Evolutionary conservation across 2,797 vertebrate genomes (phyloP).

Genomic region (Manis pentadactyla): DNA sequence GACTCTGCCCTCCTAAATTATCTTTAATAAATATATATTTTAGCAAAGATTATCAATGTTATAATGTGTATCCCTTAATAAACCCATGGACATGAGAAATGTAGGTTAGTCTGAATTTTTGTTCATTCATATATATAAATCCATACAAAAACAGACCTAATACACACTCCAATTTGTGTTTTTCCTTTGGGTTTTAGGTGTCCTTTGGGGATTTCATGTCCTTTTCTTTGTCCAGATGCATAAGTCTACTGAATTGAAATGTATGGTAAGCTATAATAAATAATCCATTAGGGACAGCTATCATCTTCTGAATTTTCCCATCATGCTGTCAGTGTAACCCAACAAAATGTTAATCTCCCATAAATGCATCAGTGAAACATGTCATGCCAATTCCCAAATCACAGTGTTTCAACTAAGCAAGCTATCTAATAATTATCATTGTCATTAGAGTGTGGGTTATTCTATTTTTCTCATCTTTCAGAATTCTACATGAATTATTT

Average conservation of each 20-base stretch:
- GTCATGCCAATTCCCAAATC: not conserved
- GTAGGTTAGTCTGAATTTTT: not conserved
- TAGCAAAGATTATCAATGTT: not conserved
- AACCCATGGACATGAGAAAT: not conserved
- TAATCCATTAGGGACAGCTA: not conserved
- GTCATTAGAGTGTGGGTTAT: not conserved
- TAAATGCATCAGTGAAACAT: not conserved
- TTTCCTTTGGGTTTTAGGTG: not conserved
- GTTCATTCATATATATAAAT: not conserved
- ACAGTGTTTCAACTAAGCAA: conserved; percentile 15
- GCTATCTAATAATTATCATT: not conserved
- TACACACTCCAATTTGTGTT: not conserved
- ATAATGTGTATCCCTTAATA: not conserved
- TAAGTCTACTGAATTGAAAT: not conserved
- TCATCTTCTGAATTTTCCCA: not conserved
- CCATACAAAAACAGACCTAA: not conserved
- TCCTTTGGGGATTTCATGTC: not conserved
- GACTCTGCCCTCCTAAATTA: not conserved
- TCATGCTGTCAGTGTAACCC: not conserved
- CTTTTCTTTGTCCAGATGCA: not conserved
- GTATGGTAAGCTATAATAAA: not conserved
- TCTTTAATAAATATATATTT: not conserved
- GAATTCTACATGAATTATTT: conserved; percentile 36
- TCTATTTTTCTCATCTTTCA: not conserved
- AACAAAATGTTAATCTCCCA: not conserved